Evolutionary conservation across 2,888 invertebrate genomes (phyloP).

Genomic region (Calephelis perditalis): DNA sequence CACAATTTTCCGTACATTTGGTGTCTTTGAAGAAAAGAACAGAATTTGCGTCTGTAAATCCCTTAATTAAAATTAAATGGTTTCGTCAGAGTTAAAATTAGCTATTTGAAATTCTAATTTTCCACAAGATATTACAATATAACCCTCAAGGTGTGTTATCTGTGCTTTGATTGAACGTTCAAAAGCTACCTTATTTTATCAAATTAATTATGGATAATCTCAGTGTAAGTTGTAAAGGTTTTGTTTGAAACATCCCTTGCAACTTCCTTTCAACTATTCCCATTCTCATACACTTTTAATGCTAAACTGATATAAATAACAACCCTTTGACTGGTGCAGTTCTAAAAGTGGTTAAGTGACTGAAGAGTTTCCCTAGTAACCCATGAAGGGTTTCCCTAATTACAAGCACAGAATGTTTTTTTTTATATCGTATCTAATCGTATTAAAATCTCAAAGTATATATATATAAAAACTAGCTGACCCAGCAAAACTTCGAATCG

Average conservation of each 20-base stretch:
- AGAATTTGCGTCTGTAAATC: conserved; percentile 8
- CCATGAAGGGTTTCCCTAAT: too few species aligned
- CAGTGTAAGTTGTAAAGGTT: neutral
- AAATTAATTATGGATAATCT: conserved; percentile 6
- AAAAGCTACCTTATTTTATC: neutral
- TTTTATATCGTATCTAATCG: too few species aligned
- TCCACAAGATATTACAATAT: conserved; percentile 15
- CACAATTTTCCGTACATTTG: conserved; percentile 3
- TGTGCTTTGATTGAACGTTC: conserved; percentile 14
- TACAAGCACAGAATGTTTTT: too few species aligned
- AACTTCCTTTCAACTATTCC: too few species aligned
- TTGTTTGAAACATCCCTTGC: neutral
- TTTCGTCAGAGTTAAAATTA: conserved; percentile 20
- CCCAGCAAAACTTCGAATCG: too few species aligned
- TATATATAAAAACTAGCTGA: too few species aligned
- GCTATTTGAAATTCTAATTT: conserved; percentile 24
- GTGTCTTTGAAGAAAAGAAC: neutral
- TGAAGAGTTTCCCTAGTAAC: too few species aligned
- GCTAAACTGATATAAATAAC: too few species aligned
- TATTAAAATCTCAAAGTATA: too few species aligned
- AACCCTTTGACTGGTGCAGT: too few species aligned
- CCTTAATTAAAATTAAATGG: conserved; percentile 19
- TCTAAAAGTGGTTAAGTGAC: too few species aligned
- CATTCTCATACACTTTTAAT: too few species aligned
- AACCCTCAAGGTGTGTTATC: conserved; percentile 12